Conservation (phyloP, 2,888 invertebrate genomes). For the Pollenia angustigena region DNA sequence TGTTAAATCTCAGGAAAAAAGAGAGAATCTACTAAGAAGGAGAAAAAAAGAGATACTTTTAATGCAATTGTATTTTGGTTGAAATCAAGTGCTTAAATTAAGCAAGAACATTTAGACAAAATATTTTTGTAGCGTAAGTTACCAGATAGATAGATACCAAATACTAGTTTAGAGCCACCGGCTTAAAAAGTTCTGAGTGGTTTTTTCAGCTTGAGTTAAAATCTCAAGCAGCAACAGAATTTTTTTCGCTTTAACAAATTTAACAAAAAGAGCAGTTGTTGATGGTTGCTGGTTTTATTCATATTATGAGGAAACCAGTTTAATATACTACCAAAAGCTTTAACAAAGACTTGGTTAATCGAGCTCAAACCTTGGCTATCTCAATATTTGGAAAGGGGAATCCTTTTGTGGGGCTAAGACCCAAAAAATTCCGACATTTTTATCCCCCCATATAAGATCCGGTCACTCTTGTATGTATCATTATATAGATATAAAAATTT, state of each 20-base stretch:
- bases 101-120: background rate
- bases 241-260: conserved; percentile 18
- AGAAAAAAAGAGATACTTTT: conserved; percentile 31
- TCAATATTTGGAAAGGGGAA: too few relatives aligned
- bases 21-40: conserved; percentile 12
- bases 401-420: too few relatives aligned
- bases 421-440: too few relatives aligned
- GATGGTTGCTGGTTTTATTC: background rate
- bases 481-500: too few relatives aligned
- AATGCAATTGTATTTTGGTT: background rate
- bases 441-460: too few relatives aligned
- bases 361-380: too few relatives aligned
- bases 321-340: conserved; percentile 2
- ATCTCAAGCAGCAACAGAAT: background rate
- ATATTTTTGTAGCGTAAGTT: background rate
- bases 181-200: conserved; percentile 56
- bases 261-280: background rate
- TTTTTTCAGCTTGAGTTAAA: conserved; percentile 32
- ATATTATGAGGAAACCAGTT: conserved; percentile 46
- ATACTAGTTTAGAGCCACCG: conserved; percentile 2
- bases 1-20: conserved; percentile 21
- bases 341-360: conserved; percentile 14
- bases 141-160: too few relatives aligned
- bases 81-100: background rate
- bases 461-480: too few relatives aligned